These are phyloP conservation scores for Corythornis vintsioides DNA, from an alignment of 2,113 vertebrate genomes.

Conservation along the genomic window DNA sequence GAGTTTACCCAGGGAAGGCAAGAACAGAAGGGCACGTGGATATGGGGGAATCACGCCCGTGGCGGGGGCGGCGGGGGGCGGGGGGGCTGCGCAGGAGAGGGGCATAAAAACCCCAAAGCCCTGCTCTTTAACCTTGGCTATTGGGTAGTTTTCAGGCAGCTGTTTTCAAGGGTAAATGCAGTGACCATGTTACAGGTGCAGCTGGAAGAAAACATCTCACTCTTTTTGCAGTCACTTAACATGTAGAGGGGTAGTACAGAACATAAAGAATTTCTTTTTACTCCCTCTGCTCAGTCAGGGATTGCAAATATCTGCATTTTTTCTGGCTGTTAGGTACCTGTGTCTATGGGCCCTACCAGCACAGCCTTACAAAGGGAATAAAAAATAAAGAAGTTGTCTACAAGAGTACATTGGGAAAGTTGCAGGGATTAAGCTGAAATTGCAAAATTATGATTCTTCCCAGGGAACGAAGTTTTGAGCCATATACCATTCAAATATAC, in stretches of 20 bases:
- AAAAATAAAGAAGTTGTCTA: not conserved
- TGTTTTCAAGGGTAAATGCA: constrained; percentile 23
- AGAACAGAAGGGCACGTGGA: too few species aligned
- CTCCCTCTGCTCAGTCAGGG: constrained; percentile 49
- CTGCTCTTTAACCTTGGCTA: not conserved
- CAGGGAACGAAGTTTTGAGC: not conserved
- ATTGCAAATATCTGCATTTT: not conserved
- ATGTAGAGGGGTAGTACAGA: constrained; percentile 10
- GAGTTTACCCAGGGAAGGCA: too few species aligned
- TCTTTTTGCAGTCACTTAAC: constrained; percentile 42
- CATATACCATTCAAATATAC: not conserved
- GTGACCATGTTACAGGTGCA: not conserved
- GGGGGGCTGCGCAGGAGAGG: too few species aligned
- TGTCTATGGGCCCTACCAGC: not conserved
- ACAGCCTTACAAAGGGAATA: not conserved
- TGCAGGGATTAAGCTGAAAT: constrained; percentile 34
- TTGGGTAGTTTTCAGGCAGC: not conserved
- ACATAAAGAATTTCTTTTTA: constrained; percentile 44
- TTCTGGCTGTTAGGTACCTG: not conserved
- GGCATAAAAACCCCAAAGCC: accelerated
- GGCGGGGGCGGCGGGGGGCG: too few species aligned
- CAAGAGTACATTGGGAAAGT: not conserved
- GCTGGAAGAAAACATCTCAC: constrained; percentile 26
- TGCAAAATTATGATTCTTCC: not conserved
- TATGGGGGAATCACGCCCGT: too few species aligned